Base-by-base conservation (phyloP, 30 jellyfish, hydroid and myxozoan genomes). In the Calvadosia cruxmelitensis region DNA sequence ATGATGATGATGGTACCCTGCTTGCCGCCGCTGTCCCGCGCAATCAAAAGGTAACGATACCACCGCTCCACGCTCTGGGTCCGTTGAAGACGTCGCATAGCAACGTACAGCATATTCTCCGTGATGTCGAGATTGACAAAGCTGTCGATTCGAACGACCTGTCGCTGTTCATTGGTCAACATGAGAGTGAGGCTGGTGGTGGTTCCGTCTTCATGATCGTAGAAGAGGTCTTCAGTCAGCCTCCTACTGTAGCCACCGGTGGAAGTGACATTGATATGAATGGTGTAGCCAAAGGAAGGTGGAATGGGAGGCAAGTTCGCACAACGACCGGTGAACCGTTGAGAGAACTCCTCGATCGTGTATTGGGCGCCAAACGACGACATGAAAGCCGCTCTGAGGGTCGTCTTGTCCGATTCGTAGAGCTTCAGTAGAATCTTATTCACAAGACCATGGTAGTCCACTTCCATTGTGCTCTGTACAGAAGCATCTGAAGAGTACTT, bases 121-220 rank as follows among this genome's bases (percentile, higher is more conserved):
- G 25, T 66, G 35, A 15, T 66, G 32, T 81, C 89, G 16, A 81
- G 20, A 69, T 76, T 76, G 2, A 77, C 30, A 91, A 93, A 80
- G 32, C 75, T 70, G 36, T 83, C 83, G 26, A 26, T 53, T 20
- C 77, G 73, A 49, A 76, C 80, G 3, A 49, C 69, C 73, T 75
- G 67, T 24, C 51, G 64, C 0, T 63, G 53, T 32, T 34, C 61
- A 25, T 63, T 35, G 3, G 79, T 49, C 16, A 87, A 29, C 13
- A 12, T 34, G 50, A 87, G 57, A 16, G 35, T 31, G 49, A 87
- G 82, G 63, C 64, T 52, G 74, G 34, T 73, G 3, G 98, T 84
- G n/a, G 75, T 52, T 20, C 98, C 95, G 27, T 89, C 93, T 53
- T 89, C 93, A 53, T 34, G 80, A 36, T 89, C 98, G 65, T 81